Percentiles rank a stretch among this genome's conserved stretches.
Evolutionary conservation across 2,113 vertebrate genomes (phyloP).

Genomic region (Sceloporus tristichus): DNA sequence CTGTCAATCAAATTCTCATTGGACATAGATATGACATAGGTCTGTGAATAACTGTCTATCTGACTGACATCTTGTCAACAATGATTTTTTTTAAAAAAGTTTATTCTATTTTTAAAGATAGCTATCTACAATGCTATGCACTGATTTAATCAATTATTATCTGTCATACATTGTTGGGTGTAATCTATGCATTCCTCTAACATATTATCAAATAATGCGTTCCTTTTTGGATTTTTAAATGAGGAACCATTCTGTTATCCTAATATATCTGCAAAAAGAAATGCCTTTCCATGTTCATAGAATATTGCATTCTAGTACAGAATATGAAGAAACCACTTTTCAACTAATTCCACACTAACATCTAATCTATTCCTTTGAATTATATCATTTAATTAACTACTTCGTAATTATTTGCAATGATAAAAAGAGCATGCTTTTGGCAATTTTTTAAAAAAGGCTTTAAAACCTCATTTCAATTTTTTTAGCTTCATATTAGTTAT

Average conservation of each 20-base stretch:
- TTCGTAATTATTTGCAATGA: background rate
- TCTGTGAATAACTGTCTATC: slow-evolving; percentile 25
- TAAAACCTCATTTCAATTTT: too few relatives aligned
- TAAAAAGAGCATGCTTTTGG: background rate
- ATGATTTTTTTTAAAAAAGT: background rate
- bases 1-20: slow-evolving; percentile 41
- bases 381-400: background rate
- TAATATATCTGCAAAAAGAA: background rate
- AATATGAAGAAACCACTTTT: background rate
- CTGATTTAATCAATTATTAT: background rate
- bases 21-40: slow-evolving; percentile 31
- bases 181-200: background rate
- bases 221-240: background rate
- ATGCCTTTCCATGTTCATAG: background rate
- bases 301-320: background rate
- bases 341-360: background rate
- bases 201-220: background rate
- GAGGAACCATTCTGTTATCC: background rate
- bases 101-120: background rate
- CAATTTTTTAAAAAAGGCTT: too few relatives aligned
- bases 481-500: too few relatives aligned
- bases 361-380: background rate
- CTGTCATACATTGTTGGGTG: background rate
- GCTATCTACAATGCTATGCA: background rate
- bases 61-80: slow-evolving; percentile 26